Evolutionary conservation across 2,888 invertebrate genomes (phyloP).

Genomic region (Hemithea aestivaria): DNA sequence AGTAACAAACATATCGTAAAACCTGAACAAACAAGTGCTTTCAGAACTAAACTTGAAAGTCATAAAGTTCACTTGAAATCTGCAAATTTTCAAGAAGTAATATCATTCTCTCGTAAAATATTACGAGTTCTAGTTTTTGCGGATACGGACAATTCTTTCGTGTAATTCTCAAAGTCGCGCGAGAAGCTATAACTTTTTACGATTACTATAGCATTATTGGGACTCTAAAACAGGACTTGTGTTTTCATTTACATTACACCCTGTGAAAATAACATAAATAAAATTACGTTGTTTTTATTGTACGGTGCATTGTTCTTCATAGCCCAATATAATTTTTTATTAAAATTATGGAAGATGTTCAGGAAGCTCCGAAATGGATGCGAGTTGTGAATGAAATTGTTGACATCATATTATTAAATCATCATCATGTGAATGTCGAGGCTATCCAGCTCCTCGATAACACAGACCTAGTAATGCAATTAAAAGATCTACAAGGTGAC

Average conservation of each 20-base stretch:
- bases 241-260: conserved; percentile 25
- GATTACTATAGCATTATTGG: conserved; percentile 26
- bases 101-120: conserved; percentile 33
- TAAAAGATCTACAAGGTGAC: too few relatives aligned
- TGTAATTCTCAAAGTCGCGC: conserved; percentile 26
- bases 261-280: conserved; percentile 15
- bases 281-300: conserved; percentile 15
- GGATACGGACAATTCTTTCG: conserved; percentile 22
- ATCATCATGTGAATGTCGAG: too few relatives aligned
- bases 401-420: too few relatives aligned
- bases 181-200: conserved; percentile 27
- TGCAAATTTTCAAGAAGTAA: conserved; percentile 28
- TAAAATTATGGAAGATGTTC: too few relatives aligned
- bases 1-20: too few relatives aligned
- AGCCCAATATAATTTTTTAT: background rate
- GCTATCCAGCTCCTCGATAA: too few relatives aligned
- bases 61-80: conserved; percentile 17
- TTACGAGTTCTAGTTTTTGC: conserved; percentile 29
- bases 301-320: conserved; percentile 9
- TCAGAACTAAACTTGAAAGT: conserved; percentile 12
- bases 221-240: conserved; percentile 21
- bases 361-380: too few relatives aligned
- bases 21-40: background rate
- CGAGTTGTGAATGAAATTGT: too few relatives aligned
- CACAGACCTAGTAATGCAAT: too few relatives aligned